Evolutionary conservation across 2,113 vertebrate species (phyloP).

Genomic region (Piprites chloris): DNA sequence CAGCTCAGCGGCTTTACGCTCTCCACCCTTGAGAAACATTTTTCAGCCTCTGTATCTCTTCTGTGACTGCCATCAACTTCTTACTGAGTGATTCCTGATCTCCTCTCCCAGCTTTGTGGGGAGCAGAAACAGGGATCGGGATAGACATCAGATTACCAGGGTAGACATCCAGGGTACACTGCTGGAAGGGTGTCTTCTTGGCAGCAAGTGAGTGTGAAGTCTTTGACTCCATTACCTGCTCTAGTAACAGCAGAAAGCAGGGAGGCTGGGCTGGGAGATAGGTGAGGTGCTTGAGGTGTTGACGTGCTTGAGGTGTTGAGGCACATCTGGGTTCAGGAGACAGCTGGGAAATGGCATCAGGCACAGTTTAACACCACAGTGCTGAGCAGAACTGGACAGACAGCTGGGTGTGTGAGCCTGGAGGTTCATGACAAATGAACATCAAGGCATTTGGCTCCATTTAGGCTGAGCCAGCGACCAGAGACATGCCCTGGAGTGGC

Average conservation of each 20-base stretch:
- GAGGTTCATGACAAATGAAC: not conserved
- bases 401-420: not conserved
- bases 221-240: not conserved
- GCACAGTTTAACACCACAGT: not conserved
- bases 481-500: rapidly evolving
- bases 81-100: not conserved
- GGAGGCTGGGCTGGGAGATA: not conserved
- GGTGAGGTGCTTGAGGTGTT: not conserved
- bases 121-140: not conserved
- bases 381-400: not conserved
- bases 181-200: not conserved
- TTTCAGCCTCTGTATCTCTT: not conserved
- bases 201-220: not conserved
- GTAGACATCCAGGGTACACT: not conserved
- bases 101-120: not conserved
- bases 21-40: not conserved
- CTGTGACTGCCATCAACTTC: not conserved
- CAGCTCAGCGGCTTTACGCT: not conserved
- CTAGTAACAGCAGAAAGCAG: not conserved
- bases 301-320: not conserved
- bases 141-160: not conserved
- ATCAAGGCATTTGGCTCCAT: not conserved
- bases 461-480: not conserved
- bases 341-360: not conserved
- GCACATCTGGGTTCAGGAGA: not conserved